Percentiles rank a stretch among this genome's conserved stretches.
These are phyloP conservation scores for Motacilla alba DNA, from an alignment of 2,113 vertebrate species.

Conservation along the genomic window DNA sequence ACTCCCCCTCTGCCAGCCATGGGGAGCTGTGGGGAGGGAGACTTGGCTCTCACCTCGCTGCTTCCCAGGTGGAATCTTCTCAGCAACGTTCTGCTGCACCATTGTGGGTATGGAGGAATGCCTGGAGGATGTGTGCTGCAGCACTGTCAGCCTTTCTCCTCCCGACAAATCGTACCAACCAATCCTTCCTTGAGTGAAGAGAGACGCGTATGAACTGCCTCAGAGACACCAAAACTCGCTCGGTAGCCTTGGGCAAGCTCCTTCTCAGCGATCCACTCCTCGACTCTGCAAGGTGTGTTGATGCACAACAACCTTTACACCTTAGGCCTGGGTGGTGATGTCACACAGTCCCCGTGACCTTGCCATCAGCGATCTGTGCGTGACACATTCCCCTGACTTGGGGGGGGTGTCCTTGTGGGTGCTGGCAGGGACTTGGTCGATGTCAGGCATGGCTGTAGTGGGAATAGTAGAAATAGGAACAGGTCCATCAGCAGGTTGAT, in stretches of 20 bases:
- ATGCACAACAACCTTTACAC: fast-evolving
- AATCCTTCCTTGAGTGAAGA: background rate
- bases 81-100: background rate
- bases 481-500: background rate
- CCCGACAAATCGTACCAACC: background rate
- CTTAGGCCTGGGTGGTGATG: background rate
- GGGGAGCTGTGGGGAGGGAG: background rate
- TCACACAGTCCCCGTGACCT: background rate
- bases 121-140: background rate
- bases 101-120: background rate
- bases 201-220: background rate
- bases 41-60: background rate
- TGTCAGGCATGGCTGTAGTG: background rate
- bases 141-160: background rate
- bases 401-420: no score
- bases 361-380: fast-evolving
- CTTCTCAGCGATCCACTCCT: background rate
- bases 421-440: fast-evolving
- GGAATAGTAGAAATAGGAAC: background rate
- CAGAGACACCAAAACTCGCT: background rate
- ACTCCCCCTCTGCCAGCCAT: background rate
- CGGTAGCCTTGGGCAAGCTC: background rate
- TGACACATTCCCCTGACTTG: fast-evolving
- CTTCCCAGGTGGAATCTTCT: background rate
- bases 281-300: background rate